Percentiles rank a stretch among this genome's conserved stretches.
phyloP scores from a whole-genome alignment of 2,113 vertebrate genomes.

The Vireo altiloquus region DNA sequence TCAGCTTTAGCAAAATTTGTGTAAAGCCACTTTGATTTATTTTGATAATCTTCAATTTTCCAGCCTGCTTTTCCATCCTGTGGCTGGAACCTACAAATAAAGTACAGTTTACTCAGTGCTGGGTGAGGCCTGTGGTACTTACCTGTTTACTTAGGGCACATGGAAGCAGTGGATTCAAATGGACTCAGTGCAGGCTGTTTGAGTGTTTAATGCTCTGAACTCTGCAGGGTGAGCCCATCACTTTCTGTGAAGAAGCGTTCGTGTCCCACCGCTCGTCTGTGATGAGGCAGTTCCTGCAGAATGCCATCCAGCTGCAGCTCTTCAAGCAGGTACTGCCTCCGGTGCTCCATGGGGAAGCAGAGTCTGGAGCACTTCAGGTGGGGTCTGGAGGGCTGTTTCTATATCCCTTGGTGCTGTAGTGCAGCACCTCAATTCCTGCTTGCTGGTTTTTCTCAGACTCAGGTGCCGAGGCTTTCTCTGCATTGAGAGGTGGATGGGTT shows the following conservation, averaged over 20 bases:
- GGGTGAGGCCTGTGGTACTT: fast-evolving
- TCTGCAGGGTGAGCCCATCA: conserved; percentile 90
- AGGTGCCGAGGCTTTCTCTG: background rate
- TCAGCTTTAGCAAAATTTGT: background rate
- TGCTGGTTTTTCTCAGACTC: background rate
- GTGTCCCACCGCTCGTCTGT: conserved; percentile 90
- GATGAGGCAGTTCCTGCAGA: conserved; percentile 95
- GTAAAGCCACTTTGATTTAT: background rate
- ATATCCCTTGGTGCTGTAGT: background rate
- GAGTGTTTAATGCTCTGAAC: background rate
- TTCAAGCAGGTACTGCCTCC: conserved; percentile 88
- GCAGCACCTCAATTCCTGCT: background rate
- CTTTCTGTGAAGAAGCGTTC: conserved; percentile 90
- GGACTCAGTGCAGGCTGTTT: background rate
- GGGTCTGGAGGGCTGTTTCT: background rate
- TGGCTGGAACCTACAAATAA: background rate
- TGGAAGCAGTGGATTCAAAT: background rate
- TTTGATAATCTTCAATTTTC: background rate
- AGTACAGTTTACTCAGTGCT: background rate
- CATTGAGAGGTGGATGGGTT: background rate
- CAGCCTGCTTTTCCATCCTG: background rate
- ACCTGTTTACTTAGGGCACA: background rate
- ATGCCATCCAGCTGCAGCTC: conserved; percentile 94
- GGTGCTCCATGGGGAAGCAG: background rate
- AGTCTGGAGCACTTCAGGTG: background rate